These are phyloP conservation scores for Ischnura elegans DNA, from an alignment of 2,888 invertebrate genomes.

Conservation along the genomic window DNA sequence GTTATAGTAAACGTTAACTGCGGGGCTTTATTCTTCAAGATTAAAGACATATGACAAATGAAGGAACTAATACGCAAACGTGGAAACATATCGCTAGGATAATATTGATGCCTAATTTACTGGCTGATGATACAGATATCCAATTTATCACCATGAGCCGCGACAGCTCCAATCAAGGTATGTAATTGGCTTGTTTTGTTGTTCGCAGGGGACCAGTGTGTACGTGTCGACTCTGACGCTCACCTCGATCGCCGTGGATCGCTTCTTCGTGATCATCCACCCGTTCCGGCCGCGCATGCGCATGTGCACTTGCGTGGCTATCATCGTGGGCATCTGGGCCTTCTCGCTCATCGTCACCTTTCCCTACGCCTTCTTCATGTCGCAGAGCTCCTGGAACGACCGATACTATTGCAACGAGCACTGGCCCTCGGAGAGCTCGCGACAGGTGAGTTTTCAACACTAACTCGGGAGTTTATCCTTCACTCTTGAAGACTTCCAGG, in stretches of 20 bases:
- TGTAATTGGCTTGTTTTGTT: too few relatives aligned
- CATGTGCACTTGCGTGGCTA: slow-evolving; percentile 89
- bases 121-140: too few relatives aligned
- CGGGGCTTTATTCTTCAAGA: too few relatives aligned
- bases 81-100: too few relatives aligned
- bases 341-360: slow-evolving; percentile 92
- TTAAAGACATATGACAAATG: too few relatives aligned
- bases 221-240: slow-evolving; percentile 98
- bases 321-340: slow-evolving; percentile 95
- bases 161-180: too few relatives aligned
- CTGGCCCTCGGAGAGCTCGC: slow-evolving; percentile 92
- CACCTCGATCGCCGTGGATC: slow-evolving; percentile 97
- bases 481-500: too few relatives aligned
- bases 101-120: too few relatives aligned
- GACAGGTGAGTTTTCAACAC: slow-evolving; percentile 78
- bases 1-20: too few relatives aligned
- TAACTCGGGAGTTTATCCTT: too few relatives aligned
- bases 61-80: too few relatives aligned
- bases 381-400: slow-evolving; percentile 77
- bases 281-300: slow-evolving; percentile 96
- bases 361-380: slow-evolving; percentile 94
- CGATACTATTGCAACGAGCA: slow-evolving; percentile 89
- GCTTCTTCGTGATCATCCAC: slow-evolving; percentile 98
- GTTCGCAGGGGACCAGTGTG: slow-evolving; percentile 92
- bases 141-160: too few relatives aligned